Evolutionary conservation across 2,113 vertebrate genomes (phyloP).

Genomic region (Notiomystis cincta): DNA sequence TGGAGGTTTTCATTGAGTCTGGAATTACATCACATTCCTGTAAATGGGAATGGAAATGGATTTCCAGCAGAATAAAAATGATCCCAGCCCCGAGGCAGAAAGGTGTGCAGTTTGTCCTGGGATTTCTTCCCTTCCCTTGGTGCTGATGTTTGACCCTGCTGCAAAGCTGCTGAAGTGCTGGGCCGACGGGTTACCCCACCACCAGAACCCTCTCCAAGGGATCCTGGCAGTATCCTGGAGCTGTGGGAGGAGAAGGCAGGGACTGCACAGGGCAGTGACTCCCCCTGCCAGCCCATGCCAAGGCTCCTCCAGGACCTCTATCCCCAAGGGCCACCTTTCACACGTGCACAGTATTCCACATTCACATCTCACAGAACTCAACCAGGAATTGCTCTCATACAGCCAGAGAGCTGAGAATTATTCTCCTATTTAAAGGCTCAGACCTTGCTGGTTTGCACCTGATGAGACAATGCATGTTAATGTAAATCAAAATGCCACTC

Average conservation of each 20-base stretch:
- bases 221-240: rapidly evolving
- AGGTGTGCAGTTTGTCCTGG: neutral
- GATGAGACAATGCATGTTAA: neutral
- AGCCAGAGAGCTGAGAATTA: neutral
- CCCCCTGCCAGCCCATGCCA: neutral
- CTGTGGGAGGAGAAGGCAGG: neutral
- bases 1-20: neutral
- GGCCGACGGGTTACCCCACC: neutral
- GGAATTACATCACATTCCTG: neutral
- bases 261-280: neutral
- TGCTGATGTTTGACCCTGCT: neutral
- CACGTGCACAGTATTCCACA: rapidly evolving
- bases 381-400: neutral
- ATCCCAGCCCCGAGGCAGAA: neutral
- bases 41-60: neutral
- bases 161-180: neutral
- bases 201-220: neutral
- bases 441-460: neutral
- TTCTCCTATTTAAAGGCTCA: neutral
- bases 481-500: neutral
- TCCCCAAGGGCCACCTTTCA: neutral
- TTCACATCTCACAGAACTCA: neutral
- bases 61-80: neutral
- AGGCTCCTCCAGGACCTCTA: neutral
- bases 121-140: neutral